phyloP scores from a whole-genome alignment of 2,113 vertebrate genomes.

The Pithys albifrons region DNA sequence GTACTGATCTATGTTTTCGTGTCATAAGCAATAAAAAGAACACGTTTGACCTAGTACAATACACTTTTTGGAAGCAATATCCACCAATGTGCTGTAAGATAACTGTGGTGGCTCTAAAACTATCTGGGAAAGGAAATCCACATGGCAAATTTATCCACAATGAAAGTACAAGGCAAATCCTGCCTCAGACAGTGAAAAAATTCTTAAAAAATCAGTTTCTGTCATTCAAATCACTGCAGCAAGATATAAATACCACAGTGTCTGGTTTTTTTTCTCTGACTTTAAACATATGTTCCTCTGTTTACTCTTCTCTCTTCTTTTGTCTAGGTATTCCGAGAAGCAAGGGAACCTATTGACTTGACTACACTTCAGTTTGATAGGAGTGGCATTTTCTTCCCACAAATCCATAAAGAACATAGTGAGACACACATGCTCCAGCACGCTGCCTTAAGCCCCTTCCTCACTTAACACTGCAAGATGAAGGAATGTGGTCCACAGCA shows the following conservation, averaged over 20 bases:
- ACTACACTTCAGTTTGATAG: not conserved
- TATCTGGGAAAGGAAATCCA: not conserved
- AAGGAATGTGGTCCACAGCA: not conserved
- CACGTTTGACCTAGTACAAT: not conserved
- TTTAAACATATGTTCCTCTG: not conserved
- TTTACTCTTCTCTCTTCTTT: not conserved
- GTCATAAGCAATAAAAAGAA: not conserved
- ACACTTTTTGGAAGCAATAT: not conserved
- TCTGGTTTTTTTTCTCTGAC: not conserved
- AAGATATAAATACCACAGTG: not conserved
- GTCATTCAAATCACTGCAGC: not conserved
- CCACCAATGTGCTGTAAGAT: not conserved
- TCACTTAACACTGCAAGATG: fast-evolving
- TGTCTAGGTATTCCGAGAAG: not conserved
- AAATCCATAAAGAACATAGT: not conserved
- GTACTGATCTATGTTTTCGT: not conserved
- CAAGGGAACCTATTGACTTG: not conserved
- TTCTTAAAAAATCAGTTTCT: not conserved
- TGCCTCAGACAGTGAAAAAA: not conserved
- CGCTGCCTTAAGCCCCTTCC: fast-evolving
- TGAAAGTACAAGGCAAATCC: not conserved
- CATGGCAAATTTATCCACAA: not conserved
- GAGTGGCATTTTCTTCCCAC: not conserved
- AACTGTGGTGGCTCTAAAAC: not conserved
- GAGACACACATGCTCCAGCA: not conserved